Percentiles rank a stretch among this genome's conserved stretches.
phyloP scores from a whole-genome alignment of 2,113 vertebrate genomes.

The Limanda limanda region DNA sequence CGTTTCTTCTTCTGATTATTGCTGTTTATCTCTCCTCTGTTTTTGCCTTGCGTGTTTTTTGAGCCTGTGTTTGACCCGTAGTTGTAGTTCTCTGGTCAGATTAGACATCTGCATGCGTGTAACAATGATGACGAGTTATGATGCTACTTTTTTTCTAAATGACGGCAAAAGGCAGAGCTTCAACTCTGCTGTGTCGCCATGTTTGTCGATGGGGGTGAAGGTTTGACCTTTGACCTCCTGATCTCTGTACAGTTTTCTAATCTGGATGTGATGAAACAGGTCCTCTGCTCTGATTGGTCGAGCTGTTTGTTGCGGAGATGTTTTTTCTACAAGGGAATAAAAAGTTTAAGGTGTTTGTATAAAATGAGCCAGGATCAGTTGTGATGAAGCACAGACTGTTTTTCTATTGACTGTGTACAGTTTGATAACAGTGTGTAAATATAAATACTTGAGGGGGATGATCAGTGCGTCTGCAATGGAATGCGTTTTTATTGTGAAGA shows the following conservation, averaged over 20 bases:
- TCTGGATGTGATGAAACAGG: slow-evolving; percentile 18
- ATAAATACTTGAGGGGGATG: slow-evolving; percentile 74
- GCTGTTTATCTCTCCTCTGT: slow-evolving; percentile 28
- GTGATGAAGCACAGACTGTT: slow-evolving; percentile 38
- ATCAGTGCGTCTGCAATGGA: slow-evolving; percentile 34
- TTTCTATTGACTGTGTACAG: slow-evolving; percentile 80
- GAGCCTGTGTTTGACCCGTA: slow-evolving; percentile 63
- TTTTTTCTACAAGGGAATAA: slow-evolving; percentile 73
- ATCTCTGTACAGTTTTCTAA: slow-evolving; percentile 64
- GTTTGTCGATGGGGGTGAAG: slow-evolving; percentile 12
- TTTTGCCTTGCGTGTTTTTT: slow-evolving; percentile 63
- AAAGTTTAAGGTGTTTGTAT: slow-evolving; percentile 56
- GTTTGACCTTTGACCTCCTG: slow-evolving; percentile 42
- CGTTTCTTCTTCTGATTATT: slow-evolving; percentile 28
- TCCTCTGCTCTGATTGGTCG: slow-evolving; percentile 56
- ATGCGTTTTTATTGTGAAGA: slow-evolving; percentile 66
- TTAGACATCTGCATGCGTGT: slow-evolving; percentile 66
- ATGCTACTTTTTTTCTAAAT: slow-evolving; percentile 46
- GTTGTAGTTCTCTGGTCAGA: slow-evolving; percentile 68
- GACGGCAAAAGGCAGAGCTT: slow-evolving; percentile 6
- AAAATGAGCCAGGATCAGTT: slow-evolving; percentile 42
- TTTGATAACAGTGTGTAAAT: slow-evolving; percentile 84
- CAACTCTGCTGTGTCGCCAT: slow-evolving; percentile 8
- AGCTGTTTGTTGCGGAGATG: slow-evolving; percentile 56
- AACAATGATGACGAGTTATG: slow-evolving; percentile 47